Conservation (phyloP, 2,113 vertebrate genomes). For the Gymnogyps californianus region DNA sequence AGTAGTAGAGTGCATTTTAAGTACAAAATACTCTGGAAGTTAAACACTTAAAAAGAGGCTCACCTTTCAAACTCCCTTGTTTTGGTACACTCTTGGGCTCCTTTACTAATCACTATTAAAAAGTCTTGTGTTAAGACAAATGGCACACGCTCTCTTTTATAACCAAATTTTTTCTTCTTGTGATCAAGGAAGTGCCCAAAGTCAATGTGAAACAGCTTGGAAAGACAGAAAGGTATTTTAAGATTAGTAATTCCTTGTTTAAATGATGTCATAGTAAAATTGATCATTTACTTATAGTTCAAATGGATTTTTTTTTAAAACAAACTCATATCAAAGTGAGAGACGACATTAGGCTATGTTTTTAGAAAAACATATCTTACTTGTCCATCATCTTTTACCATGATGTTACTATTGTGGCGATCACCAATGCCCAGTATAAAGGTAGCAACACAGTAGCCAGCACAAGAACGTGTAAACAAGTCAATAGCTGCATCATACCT, state of each 20-base stretch:
- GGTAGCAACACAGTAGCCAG: constrained; percentile 96
- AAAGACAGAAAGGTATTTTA: constrained; percentile 29
- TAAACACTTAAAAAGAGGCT: not conserved
- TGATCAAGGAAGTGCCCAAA: constrained; percentile 98
- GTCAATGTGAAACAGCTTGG: constrained; percentile 96
- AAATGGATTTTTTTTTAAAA: not conserved
- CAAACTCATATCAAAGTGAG: not conserved
- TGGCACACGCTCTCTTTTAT: constrained; percentile 95
- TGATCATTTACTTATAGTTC: not conserved
- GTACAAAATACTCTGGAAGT: not conserved
- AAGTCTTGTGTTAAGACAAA: constrained; percentile 98
- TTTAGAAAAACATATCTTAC: constrained; percentile 66
- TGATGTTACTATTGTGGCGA: constrained; percentile 98
- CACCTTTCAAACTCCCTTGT: constrained; percentile 98
- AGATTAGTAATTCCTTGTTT: not conserved
- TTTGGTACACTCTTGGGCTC: constrained; percentile 95
- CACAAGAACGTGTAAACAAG: constrained; percentile 95
- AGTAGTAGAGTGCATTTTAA: not conserved
- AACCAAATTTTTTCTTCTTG: constrained; percentile 99
- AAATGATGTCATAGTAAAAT: not conserved
- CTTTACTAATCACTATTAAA: constrained; percentile 97
- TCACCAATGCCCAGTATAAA: constrained; percentile 98
- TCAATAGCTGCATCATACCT: constrained; percentile 98
- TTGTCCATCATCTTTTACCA: constrained; percentile 98
- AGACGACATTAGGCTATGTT: not conserved